Evolutionary conservation across 2,888 invertebrate genomes (phyloP), one percentile per base, ranked within the genome.

Genomic region (Corythucha ciliata): DNA sequence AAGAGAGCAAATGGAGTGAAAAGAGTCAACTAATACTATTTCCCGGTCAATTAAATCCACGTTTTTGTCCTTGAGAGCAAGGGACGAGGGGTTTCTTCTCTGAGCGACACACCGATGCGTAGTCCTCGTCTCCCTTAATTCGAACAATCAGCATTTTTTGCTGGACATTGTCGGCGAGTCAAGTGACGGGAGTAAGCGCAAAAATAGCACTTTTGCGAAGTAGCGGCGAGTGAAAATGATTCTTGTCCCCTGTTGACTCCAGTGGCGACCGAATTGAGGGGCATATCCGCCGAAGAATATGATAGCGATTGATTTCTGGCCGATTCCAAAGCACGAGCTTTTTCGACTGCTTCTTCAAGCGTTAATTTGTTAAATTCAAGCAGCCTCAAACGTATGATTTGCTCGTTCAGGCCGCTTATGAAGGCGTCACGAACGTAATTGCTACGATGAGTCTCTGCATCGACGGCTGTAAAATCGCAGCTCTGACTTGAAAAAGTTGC

Each of bases 301-400:
- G 41, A 41, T 3, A 27, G 16, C n/a, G 24, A 40, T 26, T 40
- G 40, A n/a, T 40, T 40, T 24, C 25, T 40, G 25, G 40, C 41
- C 7, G 24, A 41, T 16, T 41, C 25, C 2, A 41, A 25, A 6
- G 41, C 14, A 14, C 41, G 25, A 18, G 25, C 3, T 41, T 25
- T 41, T n/a, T 41, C 41, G 16, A 41, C 25, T n/a, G 6, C 40
- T n/a, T 40, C 40, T 12, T 40, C 20, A 20, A 20, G 21, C 7
- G 18, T 21, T 3, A 41, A 18, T 16, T 14, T 26, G 16, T 41
- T 41, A 27, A 41, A 41, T 27, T 41, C 25, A 10, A 41, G 16
- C 25, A 41, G 41, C 26, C 41, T 41, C n/a, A 41, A 18, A 16
- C 41, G 24, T 8, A 41, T 41, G 14, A 26, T 25, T 24, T 41